Percentiles rank a stretch among this genome's conserved stretches.
Conservation (phyloP, 2,113 vertebrate species). For the Romanogobio albipinnatus region DNA sequence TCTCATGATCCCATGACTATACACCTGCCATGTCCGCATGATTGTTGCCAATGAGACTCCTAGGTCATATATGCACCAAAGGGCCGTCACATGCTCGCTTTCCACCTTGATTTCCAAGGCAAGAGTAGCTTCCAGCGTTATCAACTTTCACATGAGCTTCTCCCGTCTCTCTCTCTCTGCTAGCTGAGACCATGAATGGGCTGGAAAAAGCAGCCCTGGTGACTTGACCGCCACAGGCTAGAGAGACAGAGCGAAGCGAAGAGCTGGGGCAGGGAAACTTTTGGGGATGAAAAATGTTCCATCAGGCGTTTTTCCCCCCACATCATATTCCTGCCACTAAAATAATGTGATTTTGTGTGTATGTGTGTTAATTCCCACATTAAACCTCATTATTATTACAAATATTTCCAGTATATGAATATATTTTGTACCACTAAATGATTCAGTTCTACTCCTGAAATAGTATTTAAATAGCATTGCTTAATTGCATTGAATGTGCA, state of each 20-base stretch:
- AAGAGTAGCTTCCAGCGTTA: conserved; percentile 51
- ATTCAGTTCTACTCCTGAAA: too few relatives aligned
- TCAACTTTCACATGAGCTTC: conserved; percentile 67
- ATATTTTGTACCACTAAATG: not conserved
- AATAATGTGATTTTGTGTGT: not conserved
- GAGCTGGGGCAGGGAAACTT: conserved; percentile 15
- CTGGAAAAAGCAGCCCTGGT: conserved; percentile 68
- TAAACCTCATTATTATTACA: not conserved
- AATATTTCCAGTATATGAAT: not conserved
- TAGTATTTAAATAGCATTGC: too few relatives aligned
- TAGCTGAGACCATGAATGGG: conserved; percentile 82
- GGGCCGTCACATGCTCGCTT: conserved; percentile 59
- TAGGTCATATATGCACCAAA: conserved; percentile 50
- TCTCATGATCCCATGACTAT: conserved; percentile 70
- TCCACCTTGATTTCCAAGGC: conserved; percentile 51
- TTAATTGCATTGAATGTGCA: too few relatives aligned
- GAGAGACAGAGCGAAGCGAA: conserved; percentile 29
- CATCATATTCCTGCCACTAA: not conserved
- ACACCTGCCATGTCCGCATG: conserved; percentile 57
- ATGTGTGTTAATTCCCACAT: not conserved
- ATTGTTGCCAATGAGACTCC: conserved; percentile 58
- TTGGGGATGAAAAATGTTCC: conserved; percentile 7
- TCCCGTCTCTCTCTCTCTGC: conserved; percentile 60
- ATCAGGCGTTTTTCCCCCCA: not conserved
- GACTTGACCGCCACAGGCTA: conserved; percentile 40